These are phyloP conservation scores for Thinocorus orbignyianus DNA, from an alignment of 2,113 vertebrate species.

Conservation along the genomic window DNA sequence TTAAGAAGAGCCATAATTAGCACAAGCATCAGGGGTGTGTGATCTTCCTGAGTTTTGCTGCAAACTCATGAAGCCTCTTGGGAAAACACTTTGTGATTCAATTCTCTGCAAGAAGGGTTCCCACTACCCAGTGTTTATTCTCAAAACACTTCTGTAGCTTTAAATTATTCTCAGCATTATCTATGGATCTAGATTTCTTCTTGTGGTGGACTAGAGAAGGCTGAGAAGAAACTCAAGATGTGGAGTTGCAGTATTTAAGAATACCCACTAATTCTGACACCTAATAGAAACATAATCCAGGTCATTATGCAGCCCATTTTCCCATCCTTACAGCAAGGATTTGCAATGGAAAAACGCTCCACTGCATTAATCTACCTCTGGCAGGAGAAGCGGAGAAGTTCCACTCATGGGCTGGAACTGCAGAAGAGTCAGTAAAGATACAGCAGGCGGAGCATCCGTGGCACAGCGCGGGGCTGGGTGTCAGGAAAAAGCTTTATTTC, in stretches of 20 bases:
- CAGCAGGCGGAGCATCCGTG: not conserved
- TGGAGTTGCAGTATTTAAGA: not conserved
- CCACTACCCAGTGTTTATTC: not conserved
- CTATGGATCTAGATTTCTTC: accelerated
- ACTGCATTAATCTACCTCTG: not conserved
- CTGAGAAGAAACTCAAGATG: not conserved
- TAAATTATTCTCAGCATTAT: not conserved
- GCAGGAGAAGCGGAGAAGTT: not conserved
- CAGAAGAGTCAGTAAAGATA: not conserved
- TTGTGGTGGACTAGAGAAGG: not conserved
- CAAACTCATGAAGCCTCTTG: not conserved
- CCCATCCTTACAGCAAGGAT: not conserved
- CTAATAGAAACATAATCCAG: not conserved
- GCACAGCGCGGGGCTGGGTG: not conserved
- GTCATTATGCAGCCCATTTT: not conserved
- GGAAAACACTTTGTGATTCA: not conserved
- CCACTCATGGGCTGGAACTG: not conserved
- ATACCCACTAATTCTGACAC: not conserved
- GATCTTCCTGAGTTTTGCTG: not conserved
- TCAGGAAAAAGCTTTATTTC: not conserved
- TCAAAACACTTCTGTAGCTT: not conserved
- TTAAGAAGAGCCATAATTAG: not conserved
- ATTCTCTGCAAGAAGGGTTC: not conserved
- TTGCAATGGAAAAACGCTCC: not conserved
- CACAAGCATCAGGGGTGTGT: not conserved